A percentile compares a stretch with the other conserved stretches of the same genome.
Evolutionary conservation across 2,113 vertebrate species (phyloP).

Genomic region (Pica pica): DNA sequence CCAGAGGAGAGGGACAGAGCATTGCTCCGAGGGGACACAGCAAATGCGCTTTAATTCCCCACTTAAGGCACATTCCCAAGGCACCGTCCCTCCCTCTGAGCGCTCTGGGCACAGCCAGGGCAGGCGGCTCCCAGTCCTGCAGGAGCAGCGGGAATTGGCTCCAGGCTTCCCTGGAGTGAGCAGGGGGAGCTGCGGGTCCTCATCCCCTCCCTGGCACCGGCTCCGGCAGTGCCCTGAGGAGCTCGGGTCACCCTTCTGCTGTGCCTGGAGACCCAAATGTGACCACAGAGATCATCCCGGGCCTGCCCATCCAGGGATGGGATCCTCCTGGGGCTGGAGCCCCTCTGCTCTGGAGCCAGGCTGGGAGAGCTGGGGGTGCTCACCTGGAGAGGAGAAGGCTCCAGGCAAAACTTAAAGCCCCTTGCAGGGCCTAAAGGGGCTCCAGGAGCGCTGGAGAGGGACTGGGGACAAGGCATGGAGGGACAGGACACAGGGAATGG

Average conservation of each 20-base stretch:
- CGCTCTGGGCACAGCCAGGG: neutral
- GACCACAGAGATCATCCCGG: rapidly evolving
- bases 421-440: rapidly evolving
- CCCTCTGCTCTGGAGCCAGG: neutral
- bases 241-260: neutral
- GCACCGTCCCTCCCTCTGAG: neutral
- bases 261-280: neutral
- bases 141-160: neutral
- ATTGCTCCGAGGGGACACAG: neutral
- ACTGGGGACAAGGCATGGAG: neutral
- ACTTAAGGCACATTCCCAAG: neutral
- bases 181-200: neutral
- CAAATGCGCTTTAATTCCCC: neutral
- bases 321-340: neutral
- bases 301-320: neutral
- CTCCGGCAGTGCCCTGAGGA: neutral
- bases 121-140: neutral
- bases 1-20: neutral
- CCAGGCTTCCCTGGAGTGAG: neutral
- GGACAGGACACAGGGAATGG: neutral
- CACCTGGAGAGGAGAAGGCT: neutral
- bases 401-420: neutral
- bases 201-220: neutral
- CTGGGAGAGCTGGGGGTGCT: neutral
- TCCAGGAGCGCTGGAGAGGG: neutral